Base-by-base conservation (phyloP, 2,113 vertebrate species). In the Dasypus novemcinctus region DNA sequence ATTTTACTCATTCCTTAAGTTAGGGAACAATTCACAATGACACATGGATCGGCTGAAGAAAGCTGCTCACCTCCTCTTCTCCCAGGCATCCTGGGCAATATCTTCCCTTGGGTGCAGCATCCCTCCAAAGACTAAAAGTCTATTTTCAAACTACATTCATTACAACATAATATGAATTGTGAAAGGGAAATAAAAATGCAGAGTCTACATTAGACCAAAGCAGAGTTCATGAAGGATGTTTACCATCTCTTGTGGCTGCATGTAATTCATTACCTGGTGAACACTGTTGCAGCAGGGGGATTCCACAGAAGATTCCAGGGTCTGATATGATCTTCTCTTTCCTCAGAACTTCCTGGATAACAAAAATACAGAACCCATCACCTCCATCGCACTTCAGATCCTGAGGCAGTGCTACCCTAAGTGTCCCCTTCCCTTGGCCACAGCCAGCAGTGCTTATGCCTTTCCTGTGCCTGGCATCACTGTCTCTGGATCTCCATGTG, bases 381-480 rank as follows among this genome's bases (percentile, higher is more conserved):
- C 98, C 88, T 98, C 98, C 23, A 93, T 96, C 0, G 97, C 90
- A 0, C 96, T 98, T 69, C 99, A 99, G 95, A 98, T 99, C 94
- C 98, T 99, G 97, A 98, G 99, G 80, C 99, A 98, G 43, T 99
- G 99, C 82, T 98, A 98, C 69, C 99, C 99, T 4, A 99, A 98
- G 97, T 98, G 98, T 7, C 95, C 84, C 12, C 97, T 99, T 23
- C 99, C 99, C 41, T 85, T 99, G 97, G 78, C 21, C 4, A 97
- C 98, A 21, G 94, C 98, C 91, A 97, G 52, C 49, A 99, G 99
- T 11, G 98, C 93, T 1, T 99, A 99, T 91, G 97, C 74, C 68
- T 99, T 99, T 64, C 97, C 94, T 9, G 94, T 98, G 59, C 98
- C 99, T 38, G 98, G 98, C 7, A 90, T 52, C 17, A 36, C 43